A percentile compares a stretch with the other conserved stretches of the same genome.
phyloP scores from a whole-genome alignment of 2,113 vertebrate species.

The Cyphomyrus plagiostoma region DNA sequence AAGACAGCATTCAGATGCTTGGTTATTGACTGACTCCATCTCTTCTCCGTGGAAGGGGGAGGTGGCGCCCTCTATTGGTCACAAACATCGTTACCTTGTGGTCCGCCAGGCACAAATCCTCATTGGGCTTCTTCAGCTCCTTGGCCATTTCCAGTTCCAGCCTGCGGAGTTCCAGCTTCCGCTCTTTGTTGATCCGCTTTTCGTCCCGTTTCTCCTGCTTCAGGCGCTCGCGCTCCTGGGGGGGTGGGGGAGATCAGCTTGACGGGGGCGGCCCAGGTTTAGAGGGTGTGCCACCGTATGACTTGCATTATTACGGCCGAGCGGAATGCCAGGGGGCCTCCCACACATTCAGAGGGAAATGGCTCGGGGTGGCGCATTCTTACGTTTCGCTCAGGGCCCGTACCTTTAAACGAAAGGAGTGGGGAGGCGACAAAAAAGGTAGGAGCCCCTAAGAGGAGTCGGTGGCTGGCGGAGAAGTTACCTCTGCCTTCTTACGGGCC shows the following conservation, averaged over 20 bases:
- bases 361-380: not conserved
- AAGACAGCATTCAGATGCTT: not conserved
- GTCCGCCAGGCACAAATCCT: slow-evolving; percentile 98
- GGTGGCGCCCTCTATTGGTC: not conserved
- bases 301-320: not conserved
- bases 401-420: not conserved
- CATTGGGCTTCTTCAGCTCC: slow-evolving; percentile 95
- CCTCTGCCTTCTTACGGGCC: slow-evolving; percentile 97
- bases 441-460: not conserved
- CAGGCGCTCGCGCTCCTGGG: slow-evolving; percentile 88
- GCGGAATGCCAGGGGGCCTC: not conserved
- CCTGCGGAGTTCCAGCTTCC: slow-evolving; percentile 87
- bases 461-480: slow-evolving; percentile 34
- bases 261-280: slow-evolving; percentile 22
- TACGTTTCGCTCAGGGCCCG: not conserved
- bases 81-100: slow-evolving; percentile 75
- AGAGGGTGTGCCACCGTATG: not conserved
- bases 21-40: not conserved
- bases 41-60: not conserved
- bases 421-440: not conserved
- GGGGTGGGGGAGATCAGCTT: not conserved
- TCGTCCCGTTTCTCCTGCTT: slow-evolving; percentile 97
- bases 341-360: slow-evolving; percentile 7
- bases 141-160: slow-evolving; percentile 93
- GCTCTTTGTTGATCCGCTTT: slow-evolving; percentile 94